These are phyloP conservation scores for Oryzaephilus surinamensis DNA, from an alignment of 1,140 invertebrate genomes.

Conservation along the genomic window DNA sequence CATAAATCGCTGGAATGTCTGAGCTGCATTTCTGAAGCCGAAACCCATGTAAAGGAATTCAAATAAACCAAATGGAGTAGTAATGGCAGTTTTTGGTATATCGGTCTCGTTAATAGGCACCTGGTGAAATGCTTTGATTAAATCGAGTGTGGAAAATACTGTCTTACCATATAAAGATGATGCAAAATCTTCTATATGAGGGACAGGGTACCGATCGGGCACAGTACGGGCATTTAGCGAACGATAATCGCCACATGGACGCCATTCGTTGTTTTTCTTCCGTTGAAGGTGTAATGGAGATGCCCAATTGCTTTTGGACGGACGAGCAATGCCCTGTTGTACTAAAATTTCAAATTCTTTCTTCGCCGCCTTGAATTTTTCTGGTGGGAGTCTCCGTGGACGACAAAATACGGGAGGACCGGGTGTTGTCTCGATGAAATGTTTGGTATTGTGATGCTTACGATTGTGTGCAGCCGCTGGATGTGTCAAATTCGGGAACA, in stretches of 20 bases:
- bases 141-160: conserved; percentile 40
- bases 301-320: conserved; percentile 32
- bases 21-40: conserved; percentile 30
- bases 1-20: conserved; percentile 39
- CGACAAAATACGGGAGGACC: conserved; percentile 24
- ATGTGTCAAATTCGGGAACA: conserved; percentile 25
- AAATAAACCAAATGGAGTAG: conserved; percentile 33
- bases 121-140: conserved; percentile 40
- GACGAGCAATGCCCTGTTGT: conserved; percentile 15
- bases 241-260: conserved; percentile 40
- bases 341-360: conserved; percentile 26
- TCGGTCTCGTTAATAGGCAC: conserved; percentile 30
- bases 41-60: conserved; percentile 24
- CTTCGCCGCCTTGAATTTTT: conserved; percentile 19
- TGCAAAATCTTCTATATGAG: conserved; percentile 28
- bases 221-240: conserved; percentile 34
- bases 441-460: conserved; percentile 7
- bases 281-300: conserved; percentile 36
- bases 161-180: conserved; percentile 26
- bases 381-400: conserved; percentile 28
- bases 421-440: conserved; percentile 19
- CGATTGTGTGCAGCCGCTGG: conserved; percentile 4
- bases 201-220: conserved; percentile 31
- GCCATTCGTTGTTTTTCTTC: conserved; percentile 33
- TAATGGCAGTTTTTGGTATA: conserved; percentile 32